A percentile compares a stretch with the other conserved stretches of the same genome.
These are phyloP conservation scores for Chesias legatella DNA, from an alignment of 2,888 invertebrate species.

Conservation along the genomic window DNA sequence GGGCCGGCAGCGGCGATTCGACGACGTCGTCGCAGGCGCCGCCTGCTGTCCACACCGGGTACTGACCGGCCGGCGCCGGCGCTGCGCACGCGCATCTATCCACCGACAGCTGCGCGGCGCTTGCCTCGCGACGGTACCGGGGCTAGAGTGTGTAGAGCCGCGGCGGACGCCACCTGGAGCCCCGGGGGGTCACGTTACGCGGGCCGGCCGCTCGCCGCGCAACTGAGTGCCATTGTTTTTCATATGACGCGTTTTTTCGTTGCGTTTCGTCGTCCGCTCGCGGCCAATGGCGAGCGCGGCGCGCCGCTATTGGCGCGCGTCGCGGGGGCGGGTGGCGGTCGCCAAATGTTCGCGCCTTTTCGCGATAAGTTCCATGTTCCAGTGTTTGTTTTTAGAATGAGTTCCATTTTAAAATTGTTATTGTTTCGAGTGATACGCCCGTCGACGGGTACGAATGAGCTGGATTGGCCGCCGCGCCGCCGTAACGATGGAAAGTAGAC, in stretches of 20 bases:
- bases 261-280: constrained; percentile 42
- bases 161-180: constrained; percentile 9
- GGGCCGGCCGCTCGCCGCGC: constrained; percentile 38
- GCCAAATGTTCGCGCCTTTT: constrained; percentile 55
- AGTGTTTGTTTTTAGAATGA: constrained; percentile 50
- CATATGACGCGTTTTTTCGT: constrained; percentile 52
- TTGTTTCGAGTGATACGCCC: constrained; percentile 10
- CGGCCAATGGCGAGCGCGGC: constrained; percentile 54
- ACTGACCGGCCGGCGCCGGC: constrained; percentile 35
- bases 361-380: constrained; percentile 36
- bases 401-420: constrained; percentile 41
- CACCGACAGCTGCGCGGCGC: too few species aligned
- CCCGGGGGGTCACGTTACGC: constrained; percentile 31
- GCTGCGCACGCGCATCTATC: constrained; percentile 38
- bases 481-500: neutral
- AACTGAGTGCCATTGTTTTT: constrained; percentile 74
- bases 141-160: constrained; percentile 15
- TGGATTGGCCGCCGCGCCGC: neutral
- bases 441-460: neutral
- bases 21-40: constrained; percentile 26
- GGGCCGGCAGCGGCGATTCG: neutral
- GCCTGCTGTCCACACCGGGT: constrained; percentile 33
- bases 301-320: constrained; percentile 49
- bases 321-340: constrained; percentile 47
- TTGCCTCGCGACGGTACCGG: constrained; percentile 14